Conservation (phyloP, 2,113 vertebrate genomes). For the Mesembrinibis cayennensis region DNA sequence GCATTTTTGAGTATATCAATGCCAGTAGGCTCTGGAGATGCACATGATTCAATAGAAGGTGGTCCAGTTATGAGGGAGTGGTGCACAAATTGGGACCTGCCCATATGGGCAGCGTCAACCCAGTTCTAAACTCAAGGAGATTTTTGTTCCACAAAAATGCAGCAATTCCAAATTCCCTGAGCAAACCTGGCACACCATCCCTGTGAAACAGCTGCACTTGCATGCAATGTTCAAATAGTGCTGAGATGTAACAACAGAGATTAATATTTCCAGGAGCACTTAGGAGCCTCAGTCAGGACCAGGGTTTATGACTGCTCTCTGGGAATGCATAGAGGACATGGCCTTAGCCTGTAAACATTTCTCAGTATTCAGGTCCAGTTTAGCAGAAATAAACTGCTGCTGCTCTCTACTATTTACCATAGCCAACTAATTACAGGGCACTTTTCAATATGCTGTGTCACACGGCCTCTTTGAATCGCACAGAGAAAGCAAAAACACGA, state of each 20-base stretch:
- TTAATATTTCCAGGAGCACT: neutral
- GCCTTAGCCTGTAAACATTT: neutral
- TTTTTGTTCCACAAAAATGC: neutral
- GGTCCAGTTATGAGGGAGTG: neutral
- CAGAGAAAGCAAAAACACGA: neutral
- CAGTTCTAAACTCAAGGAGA: neutral
- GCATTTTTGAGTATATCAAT: neutral
- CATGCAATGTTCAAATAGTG: neutral
- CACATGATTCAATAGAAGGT: neutral
- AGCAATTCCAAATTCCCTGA: neutral
- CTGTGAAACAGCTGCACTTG: neutral
- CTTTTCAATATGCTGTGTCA: neutral
- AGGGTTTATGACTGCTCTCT: neutral
- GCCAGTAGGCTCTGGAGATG: neutral
- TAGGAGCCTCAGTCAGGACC: neutral
- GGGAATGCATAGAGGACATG: fast-evolving
- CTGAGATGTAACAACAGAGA: neutral
- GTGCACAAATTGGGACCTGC: neutral
- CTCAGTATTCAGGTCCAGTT: neutral
- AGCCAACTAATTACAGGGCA: neutral
- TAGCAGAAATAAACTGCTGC: neutral
- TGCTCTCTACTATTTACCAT: neutral
- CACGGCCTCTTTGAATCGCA: neutral
- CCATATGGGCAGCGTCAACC: neutral
- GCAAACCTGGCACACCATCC: neutral